phyloP scores from a whole-genome alignment of 2,797 vertebrate genomes.

The Glyptemys insculpta region DNA sequence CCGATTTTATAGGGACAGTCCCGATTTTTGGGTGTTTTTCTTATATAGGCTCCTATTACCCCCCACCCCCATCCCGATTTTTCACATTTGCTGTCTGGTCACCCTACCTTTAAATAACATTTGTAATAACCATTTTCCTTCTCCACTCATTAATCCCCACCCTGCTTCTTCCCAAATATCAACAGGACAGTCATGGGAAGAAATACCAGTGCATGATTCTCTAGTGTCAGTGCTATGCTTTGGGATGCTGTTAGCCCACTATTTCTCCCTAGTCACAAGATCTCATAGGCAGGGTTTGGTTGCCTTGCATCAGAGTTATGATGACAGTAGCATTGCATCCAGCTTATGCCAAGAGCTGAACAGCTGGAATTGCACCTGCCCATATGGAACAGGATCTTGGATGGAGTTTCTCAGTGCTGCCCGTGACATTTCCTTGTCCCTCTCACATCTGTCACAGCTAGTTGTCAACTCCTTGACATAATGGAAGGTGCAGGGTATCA shows the following conservation, averaged over 20 bases:
- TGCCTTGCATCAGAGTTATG: conserved; percentile 14
- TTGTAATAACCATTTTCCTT: conserved; percentile 71
- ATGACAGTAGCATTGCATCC: conserved; percentile 29
- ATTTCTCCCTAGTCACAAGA: not conserved
- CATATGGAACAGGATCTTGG: conserved; percentile 35
- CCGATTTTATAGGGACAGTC: too few species aligned
- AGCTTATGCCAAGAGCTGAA: not conserved
- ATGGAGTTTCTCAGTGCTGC: conserved; percentile 51
- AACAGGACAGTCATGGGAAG: conserved; percentile 58
- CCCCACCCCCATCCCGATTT: too few species aligned
- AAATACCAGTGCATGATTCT: conserved; percentile 51
- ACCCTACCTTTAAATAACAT: conserved; percentile 61
- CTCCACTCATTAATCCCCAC: conserved; percentile 70
- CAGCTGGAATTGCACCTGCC: conserved; percentile 57
- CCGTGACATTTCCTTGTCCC: conserved; percentile 56
- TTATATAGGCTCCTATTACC: too few species aligned
- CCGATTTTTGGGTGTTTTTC: too few species aligned
- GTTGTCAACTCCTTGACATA: not conserved
- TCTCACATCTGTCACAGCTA: not conserved
- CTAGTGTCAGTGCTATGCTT: not conserved
- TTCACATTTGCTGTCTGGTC: too few species aligned
- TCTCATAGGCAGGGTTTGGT: conserved; percentile 33
- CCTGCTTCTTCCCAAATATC: conserved; percentile 48
- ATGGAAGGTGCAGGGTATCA: not conserved
- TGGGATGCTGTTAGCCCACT: not conserved